Evolutionary conservation across 2,888 invertebrate genomes (phyloP).

Genomic region (Cylindroiulus punctatus): DNA sequence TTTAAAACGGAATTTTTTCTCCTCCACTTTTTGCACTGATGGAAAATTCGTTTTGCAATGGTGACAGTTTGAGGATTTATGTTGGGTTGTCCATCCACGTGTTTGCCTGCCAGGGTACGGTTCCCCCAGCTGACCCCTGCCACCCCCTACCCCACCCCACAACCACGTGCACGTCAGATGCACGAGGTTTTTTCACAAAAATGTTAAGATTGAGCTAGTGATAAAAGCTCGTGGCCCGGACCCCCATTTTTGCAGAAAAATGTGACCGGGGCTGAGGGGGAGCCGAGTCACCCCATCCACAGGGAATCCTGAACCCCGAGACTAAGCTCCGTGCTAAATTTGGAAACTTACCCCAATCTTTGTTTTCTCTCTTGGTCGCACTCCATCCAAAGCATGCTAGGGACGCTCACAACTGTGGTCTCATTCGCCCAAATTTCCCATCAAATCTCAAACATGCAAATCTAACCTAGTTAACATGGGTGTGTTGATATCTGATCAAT

Average conservation of each 20-base stretch:
- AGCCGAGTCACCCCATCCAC: neutral
- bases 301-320: neutral
- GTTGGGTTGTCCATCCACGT: constrained; percentile 49
- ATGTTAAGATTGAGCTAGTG: constrained; percentile 2
- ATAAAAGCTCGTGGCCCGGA: constrained; percentile 12
- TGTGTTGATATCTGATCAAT: too few species aligned
- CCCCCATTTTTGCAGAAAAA: constrained; percentile 16
- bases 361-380: neutral
- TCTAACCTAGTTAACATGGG: too few species aligned
- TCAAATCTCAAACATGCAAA: too few species aligned
- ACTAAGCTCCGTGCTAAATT: neutral
- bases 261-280: neutral
- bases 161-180: constrained; percentile 39
- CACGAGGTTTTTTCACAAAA: neutral
- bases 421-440: too few species aligned
- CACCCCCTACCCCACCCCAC: constrained; percentile 36
- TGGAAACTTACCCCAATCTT: constrained; percentile 3
- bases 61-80: constrained; percentile 51
- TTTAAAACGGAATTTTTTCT: constrained; percentile 23
- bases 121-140: constrained; percentile 6
- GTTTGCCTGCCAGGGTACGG: constrained; percentile 46
- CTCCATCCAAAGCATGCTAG: neutral
- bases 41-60: constrained; percentile 48
- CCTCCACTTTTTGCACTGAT: neutral
- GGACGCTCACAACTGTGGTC: neutral